Base-by-base conservation (phyloP, 1,140 invertebrate genomes). In the Pseudobourletiella spinata region DNA sequence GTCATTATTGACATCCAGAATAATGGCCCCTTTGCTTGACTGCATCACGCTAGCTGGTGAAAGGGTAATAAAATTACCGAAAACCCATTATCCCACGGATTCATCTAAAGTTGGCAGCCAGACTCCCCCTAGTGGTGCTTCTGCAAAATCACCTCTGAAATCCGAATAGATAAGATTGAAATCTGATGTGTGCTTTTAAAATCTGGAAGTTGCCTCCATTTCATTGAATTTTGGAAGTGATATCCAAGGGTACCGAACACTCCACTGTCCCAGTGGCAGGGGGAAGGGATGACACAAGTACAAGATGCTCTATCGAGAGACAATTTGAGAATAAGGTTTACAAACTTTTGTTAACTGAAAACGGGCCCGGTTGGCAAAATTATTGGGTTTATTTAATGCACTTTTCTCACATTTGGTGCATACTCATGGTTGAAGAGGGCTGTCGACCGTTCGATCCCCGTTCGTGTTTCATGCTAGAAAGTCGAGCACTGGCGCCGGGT, bases 231-330 rank as follows among this genome's bases (percentile, higher is more conserved):
- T 91, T 24, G 87, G 75, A 22, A 91, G 78, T 42, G 88, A 78
- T 2, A 89, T 82, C 39, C 88, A 88, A 73, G 86, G 81, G 69
- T 79, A 82, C 14, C 78, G 79, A 30, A 81, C 83, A 51, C 75
- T 79, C 11, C 6, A 6, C 46, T 73, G 72, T 18, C 89, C 87
- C 48, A 89, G 73, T 0, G 81, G 75, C 71, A 91, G 72, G 71
- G 88, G 89, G 76, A 91, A 91, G 1, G 89, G 89, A 75, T 93
- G 89, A 54, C 81, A 81, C 4, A 89, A 88, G 71, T 92, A 92
- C n/a, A 90, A 74, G 77, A 88, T 90, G 65, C 76, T 78, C 82
- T 86, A 30, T 8, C n/a, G n/a, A n/a, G n/a, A n/a, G n/a, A n/a
- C n/a, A n/a, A n/a, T n/a, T n/a, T n/a, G n/a, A n/a, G n/a, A n/a